Conservation (phyloP, 2,797 vertebrate genomes). For the Rhinoraja longicauda region DNA sequence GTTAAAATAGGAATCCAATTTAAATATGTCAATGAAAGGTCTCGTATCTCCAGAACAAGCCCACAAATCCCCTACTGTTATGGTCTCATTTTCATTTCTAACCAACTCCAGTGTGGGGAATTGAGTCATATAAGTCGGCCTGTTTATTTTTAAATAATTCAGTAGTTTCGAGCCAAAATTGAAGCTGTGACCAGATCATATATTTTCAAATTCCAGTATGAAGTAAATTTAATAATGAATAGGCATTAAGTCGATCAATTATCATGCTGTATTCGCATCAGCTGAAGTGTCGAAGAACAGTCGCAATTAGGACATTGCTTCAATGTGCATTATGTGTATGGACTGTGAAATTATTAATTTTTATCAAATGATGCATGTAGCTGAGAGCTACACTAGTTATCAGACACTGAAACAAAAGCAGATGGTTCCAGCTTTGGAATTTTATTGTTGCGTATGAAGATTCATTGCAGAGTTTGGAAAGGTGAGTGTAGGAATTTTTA, state of each 20-base stretch:
- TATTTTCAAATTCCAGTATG: conserved; percentile 15
- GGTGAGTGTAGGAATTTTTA: not conserved
- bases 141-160: not conserved
- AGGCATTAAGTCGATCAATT: no score
- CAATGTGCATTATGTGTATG: not conserved
- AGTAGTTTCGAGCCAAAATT: not conserved
- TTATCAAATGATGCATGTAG: not conserved
- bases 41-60: no score
- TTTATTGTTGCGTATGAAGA: not conserved
- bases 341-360: conserved; percentile 13
- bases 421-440: not conserved
- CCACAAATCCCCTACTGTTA: not conserved
- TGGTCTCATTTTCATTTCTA: not conserved
- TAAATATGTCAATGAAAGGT: no score
- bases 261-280: not conserved
- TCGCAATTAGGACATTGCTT: not conserved
- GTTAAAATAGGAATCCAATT: no score
- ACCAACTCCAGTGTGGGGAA: not conserved
- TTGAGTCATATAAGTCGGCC: not conserved
- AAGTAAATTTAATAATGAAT: not conserved
- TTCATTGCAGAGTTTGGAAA: not conserved
- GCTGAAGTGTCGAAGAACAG: not conserved
- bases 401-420: conserved; percentile 18
- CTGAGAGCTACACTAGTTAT: not conserved
- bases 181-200: not conserved